Evolutionary conservation across 2,888 invertebrate genomes (phyloP), one percentile per base, ranked within the genome.

Genomic region (Tigriopus californicus): DNA sequence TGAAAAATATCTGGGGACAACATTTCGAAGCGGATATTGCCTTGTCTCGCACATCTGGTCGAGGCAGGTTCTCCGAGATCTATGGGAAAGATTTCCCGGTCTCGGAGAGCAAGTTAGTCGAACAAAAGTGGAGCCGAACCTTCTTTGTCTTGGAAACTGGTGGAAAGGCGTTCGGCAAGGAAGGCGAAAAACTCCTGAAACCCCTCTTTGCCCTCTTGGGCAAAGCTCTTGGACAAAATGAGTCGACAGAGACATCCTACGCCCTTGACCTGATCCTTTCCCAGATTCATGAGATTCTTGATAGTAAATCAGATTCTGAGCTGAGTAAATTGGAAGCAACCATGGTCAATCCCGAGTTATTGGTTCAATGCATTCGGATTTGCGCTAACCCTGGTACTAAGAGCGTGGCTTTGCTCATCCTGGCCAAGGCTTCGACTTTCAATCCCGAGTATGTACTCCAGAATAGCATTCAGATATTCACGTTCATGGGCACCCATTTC

Each of bases 401-500:
- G n/a, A 33, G 25, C 22, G 10, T 33, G 22, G 59, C 59, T 24
- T 25, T 59, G 20, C 15, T 41, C 10, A 18, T 59, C n/a, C 22
- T 59, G 52, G 59, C 59, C 51, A 59, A 51, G 24, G 33, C 33
- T 20, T 41, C 41, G 13, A 46, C 42, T 15, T 20, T 18, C 41
- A 59, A 42, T 42, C 25, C 52, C 6, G 59, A 59, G 33, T 59
- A 52, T 46, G 44, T 59, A 10, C 33, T 59, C 1, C 59, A 59
- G 10, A 59, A 59, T 41, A 49, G 49, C 41, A 51, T 59, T 15
- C 48, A 55, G 10, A 41, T 59, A 11, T 59, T 59, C 40, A 59
- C 59, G 8, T 59, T 59, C 41, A 44, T 59, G 52, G 59, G 59
- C 18, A 52, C 24, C 24, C 59, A 59, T 52, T 51, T 59, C 20